A percentile compares a stretch with the other conserved stretches of the same genome.
phyloP scores from a whole-genome alignment of 2,113 vertebrate genomes.

The Hippocampus guttulatus region DNA sequence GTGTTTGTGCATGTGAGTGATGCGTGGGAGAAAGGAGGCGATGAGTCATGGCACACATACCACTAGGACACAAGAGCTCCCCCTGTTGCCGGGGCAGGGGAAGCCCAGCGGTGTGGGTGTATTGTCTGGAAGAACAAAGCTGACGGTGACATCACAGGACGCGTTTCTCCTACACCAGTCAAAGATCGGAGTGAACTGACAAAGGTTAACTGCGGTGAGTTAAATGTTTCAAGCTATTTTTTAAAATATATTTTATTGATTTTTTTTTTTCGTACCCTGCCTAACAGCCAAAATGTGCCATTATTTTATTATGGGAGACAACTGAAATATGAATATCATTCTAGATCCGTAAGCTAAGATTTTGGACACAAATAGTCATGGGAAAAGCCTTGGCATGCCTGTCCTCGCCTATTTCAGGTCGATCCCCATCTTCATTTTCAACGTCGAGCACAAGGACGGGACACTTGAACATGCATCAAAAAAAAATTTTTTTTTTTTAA shows the following conservation, averaged over 20 bases:
- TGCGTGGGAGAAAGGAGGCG: conserved; percentile 63
- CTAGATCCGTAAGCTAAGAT: too few species aligned
- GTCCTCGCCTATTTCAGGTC: background rate
- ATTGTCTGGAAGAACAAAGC: conserved; percentile 65
- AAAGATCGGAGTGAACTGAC: background rate
- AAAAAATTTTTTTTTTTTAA: background rate
- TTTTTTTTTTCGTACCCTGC: too few species aligned
- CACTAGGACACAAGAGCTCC: conserved; percentile 72
- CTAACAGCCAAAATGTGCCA: too few species aligned
- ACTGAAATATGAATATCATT: too few species aligned
- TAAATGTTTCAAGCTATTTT: too few species aligned
- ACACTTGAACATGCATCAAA: conserved; percentile 23
- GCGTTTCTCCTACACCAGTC: conserved; percentile 45
- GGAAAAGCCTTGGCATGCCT: background rate
- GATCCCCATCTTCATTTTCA: background rate
- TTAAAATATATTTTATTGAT: too few species aligned
- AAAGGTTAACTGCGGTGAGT: too few species aligned
- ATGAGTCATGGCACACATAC: conserved; percentile 74
- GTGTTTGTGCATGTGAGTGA: background rate
- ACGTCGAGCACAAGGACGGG: conserved; percentile 21
- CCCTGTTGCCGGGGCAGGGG: conserved; percentile 71
- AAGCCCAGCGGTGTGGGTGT: conserved; percentile 68
- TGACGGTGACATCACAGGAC: conserved; percentile 60
- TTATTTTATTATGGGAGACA: too few species aligned
- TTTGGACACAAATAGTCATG: too few species aligned